Evolutionary conservation across 1,140 invertebrate species (phyloP), one percentile per base, ranked within the genome.

Genomic region (Aplysia californica): DNA sequence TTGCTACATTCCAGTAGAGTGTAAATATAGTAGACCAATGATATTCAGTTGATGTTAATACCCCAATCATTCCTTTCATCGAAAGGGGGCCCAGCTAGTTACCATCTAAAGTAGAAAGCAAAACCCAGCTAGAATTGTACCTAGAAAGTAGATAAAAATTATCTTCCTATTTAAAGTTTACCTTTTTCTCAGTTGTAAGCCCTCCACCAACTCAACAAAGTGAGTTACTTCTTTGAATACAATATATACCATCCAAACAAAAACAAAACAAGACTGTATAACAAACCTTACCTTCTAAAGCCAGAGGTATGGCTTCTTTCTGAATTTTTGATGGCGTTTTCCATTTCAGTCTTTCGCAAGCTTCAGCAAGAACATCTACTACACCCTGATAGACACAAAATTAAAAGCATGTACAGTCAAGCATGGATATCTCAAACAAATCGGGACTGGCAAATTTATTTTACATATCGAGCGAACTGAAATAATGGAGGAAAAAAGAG

Each of bases 341-440:
- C 98, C 98, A 99, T 92, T 98, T 97, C 74, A 99, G 90, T 79
- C 95, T 92, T 83, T 94, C 92, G 91, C 97, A 98, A 0, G 97
- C 95, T 91, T 97, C 94, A 89, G 95, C 97, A 35, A 99, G 88
- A 3, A 94, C 93, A 84, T 98, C 97, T 50, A 95, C 93, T n/a
- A 99, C 89, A 44, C 98, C 98, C 96, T 90, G 72, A 79, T 41
- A 39, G 39, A 39, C 18, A 69, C 23, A 3, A 69, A 72, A 72
- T 66, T 33, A 36, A 64, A 73, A 39, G 44, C n/a, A n/a, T 10
- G 10, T 50, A 50, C n/a, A 15, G n/a, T 15, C 10, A 50, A 50
- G 44, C 10, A 50, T 50, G 44, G 10, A 50, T 50, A 50, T 50
- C 44, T n/a, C n/a, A n/a, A n/a, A n/a, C n/a, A n/a, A n/a, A n/a